These are phyloP conservation scores for Diachasma alloeum DNA, from an alignment of 1,140 invertebrate genomes.

Conservation along the genomic window DNA sequence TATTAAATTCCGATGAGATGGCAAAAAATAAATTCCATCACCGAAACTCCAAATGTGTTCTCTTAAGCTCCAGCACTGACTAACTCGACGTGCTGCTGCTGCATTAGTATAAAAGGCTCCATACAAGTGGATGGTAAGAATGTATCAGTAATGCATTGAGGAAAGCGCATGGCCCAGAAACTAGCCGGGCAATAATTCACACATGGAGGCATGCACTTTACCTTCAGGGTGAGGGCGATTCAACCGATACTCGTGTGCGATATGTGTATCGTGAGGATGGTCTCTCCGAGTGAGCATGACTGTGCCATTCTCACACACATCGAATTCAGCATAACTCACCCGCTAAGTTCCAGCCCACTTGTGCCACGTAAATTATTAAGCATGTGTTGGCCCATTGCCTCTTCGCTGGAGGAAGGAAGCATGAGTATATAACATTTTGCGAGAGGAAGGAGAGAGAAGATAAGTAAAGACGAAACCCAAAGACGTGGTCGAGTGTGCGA, in stretches of 20 bases:
- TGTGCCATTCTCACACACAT: conserved; percentile 26
- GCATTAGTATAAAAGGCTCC: too few relatives aligned
- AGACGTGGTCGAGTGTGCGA: neutral
- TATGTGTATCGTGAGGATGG: neutral
- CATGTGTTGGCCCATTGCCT: conserved; percentile 46
- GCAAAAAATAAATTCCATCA: neutral
- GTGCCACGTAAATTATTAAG: conserved; percentile 53
- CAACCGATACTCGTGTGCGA: conserved; percentile 13
- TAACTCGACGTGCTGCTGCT: too few relatives aligned
- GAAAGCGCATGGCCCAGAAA: conserved; percentile 44
- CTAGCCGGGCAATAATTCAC: conserved; percentile 46
- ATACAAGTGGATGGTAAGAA: neutral
- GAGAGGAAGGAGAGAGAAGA: conserved; percentile 13
- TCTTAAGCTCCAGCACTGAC: too few relatives aligned
- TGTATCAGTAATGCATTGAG: neutral
- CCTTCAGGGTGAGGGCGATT: conserved; percentile 25
- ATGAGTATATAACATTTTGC: conserved; percentile 3
- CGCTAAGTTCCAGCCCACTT: conserved; percentile 50
- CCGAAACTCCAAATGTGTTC: too few relatives aligned
- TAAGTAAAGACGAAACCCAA: conserved; percentile 19
- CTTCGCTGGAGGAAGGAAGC: conserved; percentile 5
- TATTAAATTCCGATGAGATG: neutral
- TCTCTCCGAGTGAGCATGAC: neutral
- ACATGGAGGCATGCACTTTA: conserved; percentile 43
- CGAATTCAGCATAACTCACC: conserved; percentile 51